Evolutionary conservation across 2,888 invertebrate species (phyloP).

Genomic region (Ecliptopera silaceata): DNA sequence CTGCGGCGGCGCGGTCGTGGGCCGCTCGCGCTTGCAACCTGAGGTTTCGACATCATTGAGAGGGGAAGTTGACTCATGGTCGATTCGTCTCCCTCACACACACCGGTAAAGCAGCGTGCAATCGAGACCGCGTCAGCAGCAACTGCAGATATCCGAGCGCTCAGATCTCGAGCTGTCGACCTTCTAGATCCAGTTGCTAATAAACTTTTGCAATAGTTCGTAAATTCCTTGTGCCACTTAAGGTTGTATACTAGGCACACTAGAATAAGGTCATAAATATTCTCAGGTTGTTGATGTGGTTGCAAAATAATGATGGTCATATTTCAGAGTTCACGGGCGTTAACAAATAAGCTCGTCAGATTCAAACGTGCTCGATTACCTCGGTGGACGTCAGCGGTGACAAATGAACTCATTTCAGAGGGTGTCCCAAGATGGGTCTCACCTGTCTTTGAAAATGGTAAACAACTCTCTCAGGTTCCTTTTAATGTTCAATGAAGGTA

Average conservation of each 20-base stretch:
- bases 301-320: slow-evolving; percentile 16
- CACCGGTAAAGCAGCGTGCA: slow-evolving; percentile 23
- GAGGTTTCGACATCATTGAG: slow-evolving; percentile 70
- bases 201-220: slow-evolving; percentile 72
- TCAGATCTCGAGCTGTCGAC: slow-evolving; percentile 64
- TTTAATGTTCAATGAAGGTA: slow-evolving; percentile 17
- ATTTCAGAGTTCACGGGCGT: slow-evolving; percentile 5
- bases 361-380: slow-evolving; percentile 6
- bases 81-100: slow-evolving; percentile 59
- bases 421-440: slow-evolving; percentile 6
- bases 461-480: slow-evolving; percentile 16
- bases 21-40: slow-evolving; percentile 64
- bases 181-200: slow-evolving; percentile 76
- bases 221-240: slow-evolving; percentile 63
- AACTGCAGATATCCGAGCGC: slow-evolving; percentile 48
- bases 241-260: slow-evolving; percentile 23
- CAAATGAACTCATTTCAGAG: slow-evolving; percentile 27
- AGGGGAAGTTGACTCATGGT: slow-evolving; percentile 55
- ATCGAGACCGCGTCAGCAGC: slow-evolving; percentile 49
- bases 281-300: slow-evolving; percentile 14
- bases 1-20: slow-evolving; percentile 48
- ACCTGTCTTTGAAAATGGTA: slow-evolving; percentile 12
- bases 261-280: slow-evolving; percentile 23
- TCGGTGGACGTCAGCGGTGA: slow-evolving; percentile 12
- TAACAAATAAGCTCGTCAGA: slow-evolving; percentile 3